These are phyloP conservation scores for Eueremaeus valkanovi DNA, from an alignment of 2,888 invertebrate genomes.

Conservation along the genomic window DNA sequence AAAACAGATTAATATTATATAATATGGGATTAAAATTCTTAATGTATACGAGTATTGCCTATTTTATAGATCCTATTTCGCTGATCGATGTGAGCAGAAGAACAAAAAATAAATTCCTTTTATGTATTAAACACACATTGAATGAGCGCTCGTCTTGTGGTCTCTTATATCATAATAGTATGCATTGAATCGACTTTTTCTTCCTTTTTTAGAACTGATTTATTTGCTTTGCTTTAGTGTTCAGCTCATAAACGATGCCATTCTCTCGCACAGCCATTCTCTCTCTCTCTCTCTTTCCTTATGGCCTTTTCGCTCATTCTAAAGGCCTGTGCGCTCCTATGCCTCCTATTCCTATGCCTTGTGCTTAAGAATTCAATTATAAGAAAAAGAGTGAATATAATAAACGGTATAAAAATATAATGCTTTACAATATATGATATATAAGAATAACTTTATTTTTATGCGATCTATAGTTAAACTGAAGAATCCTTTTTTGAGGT, in stretches of 20 bases:
- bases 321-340: too few species aligned
- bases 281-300: background rate
- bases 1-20: conserved; percentile 17
- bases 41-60: background rate
- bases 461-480: background rate
- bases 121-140: background rate
- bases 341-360: background rate
- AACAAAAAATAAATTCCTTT: background rate
- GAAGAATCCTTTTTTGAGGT: background rate
- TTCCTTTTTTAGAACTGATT: background rate
- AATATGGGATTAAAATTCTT: background rate
- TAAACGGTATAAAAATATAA: background rate
- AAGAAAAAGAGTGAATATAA: background rate
- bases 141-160: background rate
- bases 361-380: conserved; percentile 1
- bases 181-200: background rate
- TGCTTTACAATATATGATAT: background rate
- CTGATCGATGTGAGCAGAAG: too few species aligned
- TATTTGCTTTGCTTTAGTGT: background rate
- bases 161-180: background rate
- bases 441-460: background rate
- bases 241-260: background rate
- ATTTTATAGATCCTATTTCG: background rate
- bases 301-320: background rate
- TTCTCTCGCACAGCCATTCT: background rate